These are phyloP conservation scores for Nemapogon koenigi DNA, from an alignment of 2,888 invertebrate genomes.

Conservation along the genomic window DNA sequence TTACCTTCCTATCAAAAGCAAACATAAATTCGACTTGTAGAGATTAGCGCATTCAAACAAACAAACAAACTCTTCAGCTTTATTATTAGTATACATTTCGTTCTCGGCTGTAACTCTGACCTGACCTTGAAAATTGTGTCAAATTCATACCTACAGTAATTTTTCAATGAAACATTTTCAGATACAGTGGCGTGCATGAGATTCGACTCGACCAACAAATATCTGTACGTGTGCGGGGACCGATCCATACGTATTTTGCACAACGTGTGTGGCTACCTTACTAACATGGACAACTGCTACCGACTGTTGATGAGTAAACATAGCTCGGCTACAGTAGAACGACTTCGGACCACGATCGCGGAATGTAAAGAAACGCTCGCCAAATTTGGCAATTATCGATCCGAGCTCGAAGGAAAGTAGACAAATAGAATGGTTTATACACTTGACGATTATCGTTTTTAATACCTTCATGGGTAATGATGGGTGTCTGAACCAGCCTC, in stretches of 20 bases:
- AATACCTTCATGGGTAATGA: too few species aligned
- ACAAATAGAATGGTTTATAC: too few species aligned
- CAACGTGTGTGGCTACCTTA: constrained; percentile 65
- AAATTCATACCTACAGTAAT: too few species aligned
- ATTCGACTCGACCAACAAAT: constrained; percentile 80
- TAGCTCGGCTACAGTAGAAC: constrained; percentile 77
- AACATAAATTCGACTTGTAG: too few species aligned
- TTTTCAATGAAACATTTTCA: constrained; percentile 35
- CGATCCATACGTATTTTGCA: constrained; percentile 79
- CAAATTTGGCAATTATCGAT: constrained; percentile 43
- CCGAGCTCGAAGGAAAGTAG: too few species aligned
- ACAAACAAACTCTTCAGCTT: too few species aligned
- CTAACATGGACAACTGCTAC: constrained; percentile 41
- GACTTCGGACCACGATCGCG: constrained; percentile 72
- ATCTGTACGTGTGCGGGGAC: constrained; percentile 76
- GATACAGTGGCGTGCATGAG: constrained; percentile 71
- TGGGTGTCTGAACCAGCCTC: too few species aligned
- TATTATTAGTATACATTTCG: too few species aligned
- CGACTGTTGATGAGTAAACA: constrained; percentile 61
- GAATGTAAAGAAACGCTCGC: constrained; percentile 60
- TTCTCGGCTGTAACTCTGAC: constrained; percentile 9
- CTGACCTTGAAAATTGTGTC: constrained; percentile 6
- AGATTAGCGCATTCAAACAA: too few species aligned
- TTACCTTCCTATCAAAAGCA: too few species aligned
- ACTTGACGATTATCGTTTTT: too few species aligned